These are phyloP conservation scores for Trachythela sp. DNA, from an alignment of 64 coral and sea anemone genomes.

Conservation along the genomic window DNA sequence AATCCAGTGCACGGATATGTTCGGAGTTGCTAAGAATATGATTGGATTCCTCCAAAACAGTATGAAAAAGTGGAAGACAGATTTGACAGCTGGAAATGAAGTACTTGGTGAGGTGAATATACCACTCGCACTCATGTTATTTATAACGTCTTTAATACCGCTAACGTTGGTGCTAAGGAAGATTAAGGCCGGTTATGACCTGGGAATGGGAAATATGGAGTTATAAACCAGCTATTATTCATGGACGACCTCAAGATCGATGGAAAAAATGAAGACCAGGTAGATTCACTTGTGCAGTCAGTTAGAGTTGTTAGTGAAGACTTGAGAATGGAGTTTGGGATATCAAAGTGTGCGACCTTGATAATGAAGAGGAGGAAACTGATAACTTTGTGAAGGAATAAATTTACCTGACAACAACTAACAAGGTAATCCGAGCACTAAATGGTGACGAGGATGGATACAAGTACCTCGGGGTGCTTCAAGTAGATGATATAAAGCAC, in stretches of 20 bases:
- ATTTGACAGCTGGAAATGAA: constrained; percentile 15
- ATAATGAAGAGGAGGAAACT: not conserved
- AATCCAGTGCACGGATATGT: not conserved
- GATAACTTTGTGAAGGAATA: not conserved
- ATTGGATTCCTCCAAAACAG: too few species aligned
- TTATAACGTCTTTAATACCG: not conserved
- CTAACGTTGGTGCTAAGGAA: not conserved
- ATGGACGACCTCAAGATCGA: constrained; percentile 38
- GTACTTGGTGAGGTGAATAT: constrained; percentile 23
- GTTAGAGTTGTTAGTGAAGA: not conserved
- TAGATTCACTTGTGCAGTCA: constrained; percentile 17
- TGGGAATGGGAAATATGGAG: not conserved
- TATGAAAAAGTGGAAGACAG: constrained; percentile 26
- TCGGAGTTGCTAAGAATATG: constrained; percentile 21
- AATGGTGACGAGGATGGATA: not conserved
- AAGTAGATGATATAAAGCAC: not conserved
- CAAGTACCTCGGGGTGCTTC: not conserved
- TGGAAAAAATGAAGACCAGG: constrained; percentile 31
- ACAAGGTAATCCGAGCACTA: not conserved
- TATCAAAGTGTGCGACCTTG: not conserved
- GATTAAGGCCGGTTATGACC: not conserved
- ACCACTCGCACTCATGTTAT: not conserved
- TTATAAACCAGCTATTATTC: constrained; percentile 6
- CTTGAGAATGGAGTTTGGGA: not conserved
- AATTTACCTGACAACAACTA: not conserved